Conservation (phyloP, 2,113 vertebrate genomes). For the Cyprinus carpio region DNA sequence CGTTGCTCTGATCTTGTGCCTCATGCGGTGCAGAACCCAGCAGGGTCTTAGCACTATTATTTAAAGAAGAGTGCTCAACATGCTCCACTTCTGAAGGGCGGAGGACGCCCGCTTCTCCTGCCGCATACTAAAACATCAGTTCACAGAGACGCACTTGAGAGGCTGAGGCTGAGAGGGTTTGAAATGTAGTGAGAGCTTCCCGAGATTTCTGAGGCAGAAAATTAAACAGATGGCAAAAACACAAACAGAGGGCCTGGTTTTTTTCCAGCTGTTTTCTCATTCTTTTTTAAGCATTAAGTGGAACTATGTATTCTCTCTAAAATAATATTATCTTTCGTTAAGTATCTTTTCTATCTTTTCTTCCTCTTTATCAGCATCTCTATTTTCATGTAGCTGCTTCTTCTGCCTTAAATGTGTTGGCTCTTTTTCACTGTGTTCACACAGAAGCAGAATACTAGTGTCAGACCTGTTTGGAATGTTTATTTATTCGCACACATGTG, state of each 20-base stretch:
- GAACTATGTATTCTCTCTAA: background rate
- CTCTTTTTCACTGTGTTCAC: no score
- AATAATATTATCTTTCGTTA: background rate
- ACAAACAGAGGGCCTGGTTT: background rate
- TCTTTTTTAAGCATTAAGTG: background rate
- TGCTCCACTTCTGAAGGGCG: constrained; percentile 23
- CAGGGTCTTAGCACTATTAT: constrained; percentile 36
- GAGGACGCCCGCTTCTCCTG: constrained; percentile 2
- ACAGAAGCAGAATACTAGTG: background rate
- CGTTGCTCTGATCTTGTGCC: constrained; percentile 18
- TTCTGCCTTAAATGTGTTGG: background rate
- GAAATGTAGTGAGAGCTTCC: constrained; percentile 9
- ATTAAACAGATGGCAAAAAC: constrained; percentile 37
- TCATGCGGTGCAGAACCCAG: constrained; percentile 38
- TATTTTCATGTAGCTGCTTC: background rate
- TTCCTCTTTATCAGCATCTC: background rate
- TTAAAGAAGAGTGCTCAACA: constrained; percentile 37
- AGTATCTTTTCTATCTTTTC: background rate
- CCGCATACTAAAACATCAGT: constrained; percentile 41
- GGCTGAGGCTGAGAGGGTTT: constrained; percentile 12
- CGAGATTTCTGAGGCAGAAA: constrained; percentile 31
- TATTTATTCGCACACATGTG: background rate
- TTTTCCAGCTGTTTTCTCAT: constrained; percentile 26
- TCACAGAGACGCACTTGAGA: constrained; percentile 27
- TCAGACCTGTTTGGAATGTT: background rate